phyloP scores from a whole-genome alignment of 2,113 vertebrate genomes.

The Myrmecophaga tridactyla region DNA sequence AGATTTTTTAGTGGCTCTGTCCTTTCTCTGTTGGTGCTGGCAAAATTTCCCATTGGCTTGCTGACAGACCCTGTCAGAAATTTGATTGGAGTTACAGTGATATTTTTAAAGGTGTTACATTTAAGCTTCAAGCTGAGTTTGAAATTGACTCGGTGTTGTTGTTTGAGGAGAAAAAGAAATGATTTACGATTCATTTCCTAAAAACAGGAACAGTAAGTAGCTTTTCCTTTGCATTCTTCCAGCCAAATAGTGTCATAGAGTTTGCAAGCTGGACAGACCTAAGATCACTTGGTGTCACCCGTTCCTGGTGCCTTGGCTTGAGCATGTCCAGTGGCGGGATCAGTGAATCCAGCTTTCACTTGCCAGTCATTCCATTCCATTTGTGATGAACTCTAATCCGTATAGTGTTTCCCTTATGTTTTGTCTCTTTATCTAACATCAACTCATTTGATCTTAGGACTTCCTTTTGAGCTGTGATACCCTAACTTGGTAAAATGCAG shows the following conservation, averaged over 20 bases:
- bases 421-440: background rate
- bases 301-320: background rate
- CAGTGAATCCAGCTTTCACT: background rate
- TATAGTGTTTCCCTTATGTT: background rate
- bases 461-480: background rate
- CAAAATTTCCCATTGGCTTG: background rate
- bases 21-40: background rate
- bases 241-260: background rate
- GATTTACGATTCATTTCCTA: too few species aligned
- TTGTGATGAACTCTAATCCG: background rate
- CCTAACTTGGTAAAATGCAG: background rate
- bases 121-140: background rate
- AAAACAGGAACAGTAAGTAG: background rate
- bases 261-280: background rate
- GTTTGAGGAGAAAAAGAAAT: background rate
- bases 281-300: background rate
- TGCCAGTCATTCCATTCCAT: background rate
- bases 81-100: background rate
- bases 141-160: slow-evolving; percentile 34
- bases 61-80: background rate
- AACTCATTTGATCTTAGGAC: background rate
- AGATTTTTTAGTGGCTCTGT: background rate
- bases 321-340: background rate
- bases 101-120: slow-evolving; percentile 22
- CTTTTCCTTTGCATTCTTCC: background rate